Conservation (phyloP, 2,113 vertebrate genomes). For the Lycaon pictus region DNA sequence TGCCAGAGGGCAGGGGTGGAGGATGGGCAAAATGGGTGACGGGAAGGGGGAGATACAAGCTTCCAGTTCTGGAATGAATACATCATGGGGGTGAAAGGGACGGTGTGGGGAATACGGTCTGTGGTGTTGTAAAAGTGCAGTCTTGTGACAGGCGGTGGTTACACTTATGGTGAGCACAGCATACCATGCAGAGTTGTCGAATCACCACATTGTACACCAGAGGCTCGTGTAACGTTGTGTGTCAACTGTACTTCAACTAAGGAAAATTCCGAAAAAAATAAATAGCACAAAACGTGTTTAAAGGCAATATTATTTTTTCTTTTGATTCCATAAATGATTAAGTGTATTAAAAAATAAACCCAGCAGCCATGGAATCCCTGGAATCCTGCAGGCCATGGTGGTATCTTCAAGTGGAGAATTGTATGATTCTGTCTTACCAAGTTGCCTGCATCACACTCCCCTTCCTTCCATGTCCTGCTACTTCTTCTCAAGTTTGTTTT, state of each 20-base stretch:
- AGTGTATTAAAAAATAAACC: not conserved
- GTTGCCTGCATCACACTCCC: accelerated
- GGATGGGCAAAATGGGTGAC: not conserved
- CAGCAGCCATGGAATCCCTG: not conserved
- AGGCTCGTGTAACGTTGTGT: not conserved
- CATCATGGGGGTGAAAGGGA: not conserved
- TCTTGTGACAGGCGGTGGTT: too few species aligned
- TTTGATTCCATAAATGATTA: not conserved
- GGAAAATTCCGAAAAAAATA: not conserved
- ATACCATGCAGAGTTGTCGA: not conserved
- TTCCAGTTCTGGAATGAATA: not conserved
- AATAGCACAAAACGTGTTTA: not conserved
- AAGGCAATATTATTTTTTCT: not conserved
- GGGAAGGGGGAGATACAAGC: not conserved
- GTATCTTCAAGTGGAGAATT: too few species aligned
- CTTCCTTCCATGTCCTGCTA: too few species aligned
- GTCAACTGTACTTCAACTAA: not conserved
- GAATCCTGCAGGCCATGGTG: not conserved
- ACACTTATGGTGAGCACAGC: not conserved
- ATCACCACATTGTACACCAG: not conserved
- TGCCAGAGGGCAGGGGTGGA: not conserved
- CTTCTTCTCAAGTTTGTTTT: not conserved
- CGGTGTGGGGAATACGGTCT: not conserved
- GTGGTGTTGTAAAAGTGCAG: accelerated
- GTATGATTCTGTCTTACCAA: not conserved